These are phyloP conservation scores for Oreochromis mossambicus DNA, from an alignment of 2,797 vertebrate genomes.

Conservation along the genomic window DNA sequence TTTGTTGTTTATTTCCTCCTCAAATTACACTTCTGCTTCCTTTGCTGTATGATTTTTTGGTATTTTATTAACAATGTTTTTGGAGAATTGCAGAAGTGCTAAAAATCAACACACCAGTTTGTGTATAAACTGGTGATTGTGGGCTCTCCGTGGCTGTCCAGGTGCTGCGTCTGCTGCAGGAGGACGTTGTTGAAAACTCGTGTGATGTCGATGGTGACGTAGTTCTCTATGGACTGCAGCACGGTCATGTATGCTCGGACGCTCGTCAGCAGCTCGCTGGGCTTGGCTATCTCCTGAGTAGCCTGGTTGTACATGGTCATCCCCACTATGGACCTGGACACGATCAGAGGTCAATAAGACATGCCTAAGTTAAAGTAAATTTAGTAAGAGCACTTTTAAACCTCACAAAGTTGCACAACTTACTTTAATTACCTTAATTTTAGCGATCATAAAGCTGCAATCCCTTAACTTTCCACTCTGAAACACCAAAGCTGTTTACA, in stretches of 20 bases:
- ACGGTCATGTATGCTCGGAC: constrained; percentile 99
- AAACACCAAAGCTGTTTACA: neutral
- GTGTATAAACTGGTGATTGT: constrained; percentile 99
- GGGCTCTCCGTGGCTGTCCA: constrained; percentile 98
- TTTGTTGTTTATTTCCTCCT: neutral
- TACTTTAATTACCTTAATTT: neutral
- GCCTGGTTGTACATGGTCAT: constrained; percentile 99
- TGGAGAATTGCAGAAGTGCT: fast-evolving
- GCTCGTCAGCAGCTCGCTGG: constrained; percentile 95
- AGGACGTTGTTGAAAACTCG: constrained; percentile 98
- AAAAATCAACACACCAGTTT: constrained; percentile 81
- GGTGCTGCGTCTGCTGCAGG: constrained; percentile 98
- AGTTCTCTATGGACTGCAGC: constrained; percentile 98
- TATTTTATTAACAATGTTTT: neutral
- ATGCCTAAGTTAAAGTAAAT: fast-evolving
- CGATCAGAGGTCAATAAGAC: neutral
- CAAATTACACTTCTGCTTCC: neutral
- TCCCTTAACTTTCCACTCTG: neutral
- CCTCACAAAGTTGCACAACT: neutral
- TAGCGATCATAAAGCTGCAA: neutral
- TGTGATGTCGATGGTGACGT: constrained; percentile 98
- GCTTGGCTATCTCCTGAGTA: constrained; percentile 98
- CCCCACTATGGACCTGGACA: constrained; percentile 71
- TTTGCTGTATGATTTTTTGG: fast-evolving
- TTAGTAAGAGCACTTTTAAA: neutral